These are phyloP conservation scores for Pipistrellus kuhlii DNA, from an alignment of 2,797 vertebrate genomes.

Conservation along the genomic window DNA sequence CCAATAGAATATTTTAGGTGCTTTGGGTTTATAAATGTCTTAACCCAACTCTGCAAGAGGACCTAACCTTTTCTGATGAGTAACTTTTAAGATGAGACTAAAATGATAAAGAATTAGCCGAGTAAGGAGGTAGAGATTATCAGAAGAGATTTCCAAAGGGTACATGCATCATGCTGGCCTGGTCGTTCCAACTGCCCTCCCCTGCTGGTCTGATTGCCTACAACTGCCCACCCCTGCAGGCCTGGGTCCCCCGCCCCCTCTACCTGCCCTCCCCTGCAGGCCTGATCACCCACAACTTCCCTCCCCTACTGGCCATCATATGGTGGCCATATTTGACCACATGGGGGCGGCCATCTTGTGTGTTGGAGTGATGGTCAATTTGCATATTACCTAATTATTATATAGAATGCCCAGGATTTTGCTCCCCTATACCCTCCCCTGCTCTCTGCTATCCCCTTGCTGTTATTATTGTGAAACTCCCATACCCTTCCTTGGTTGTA, in stretches of 20 bases:
- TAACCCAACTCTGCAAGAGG: background rate
- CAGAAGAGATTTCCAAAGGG: background rate
- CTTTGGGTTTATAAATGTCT: background rate
- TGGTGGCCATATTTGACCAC: no score
- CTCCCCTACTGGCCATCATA: no score
- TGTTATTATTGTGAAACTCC: background rate
- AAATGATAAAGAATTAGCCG: slow-evolving; percentile 37
- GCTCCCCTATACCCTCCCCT: background rate
- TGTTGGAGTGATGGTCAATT: no score
- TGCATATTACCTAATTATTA: background rate
- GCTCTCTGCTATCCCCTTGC: background rate
- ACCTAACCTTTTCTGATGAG: background rate
- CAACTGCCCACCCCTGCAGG: no score
- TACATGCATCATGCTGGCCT: background rate
- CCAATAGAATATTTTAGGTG: slow-evolving; percentile 34
- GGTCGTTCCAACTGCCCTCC: no score
- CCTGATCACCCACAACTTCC: no score
- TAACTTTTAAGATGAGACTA: slow-evolving; percentile 44
- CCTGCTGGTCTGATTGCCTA: no score
- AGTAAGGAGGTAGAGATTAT: background rate
- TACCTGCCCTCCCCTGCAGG: no score
- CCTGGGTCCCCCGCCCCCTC: no score
- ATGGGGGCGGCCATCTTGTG: no score
- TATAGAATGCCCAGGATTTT: background rate
- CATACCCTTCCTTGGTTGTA: background rate